These are phyloP conservation scores for Antheraea pernyi DNA, from an alignment of 1,140 invertebrate species.

Conservation along the genomic window DNA sequence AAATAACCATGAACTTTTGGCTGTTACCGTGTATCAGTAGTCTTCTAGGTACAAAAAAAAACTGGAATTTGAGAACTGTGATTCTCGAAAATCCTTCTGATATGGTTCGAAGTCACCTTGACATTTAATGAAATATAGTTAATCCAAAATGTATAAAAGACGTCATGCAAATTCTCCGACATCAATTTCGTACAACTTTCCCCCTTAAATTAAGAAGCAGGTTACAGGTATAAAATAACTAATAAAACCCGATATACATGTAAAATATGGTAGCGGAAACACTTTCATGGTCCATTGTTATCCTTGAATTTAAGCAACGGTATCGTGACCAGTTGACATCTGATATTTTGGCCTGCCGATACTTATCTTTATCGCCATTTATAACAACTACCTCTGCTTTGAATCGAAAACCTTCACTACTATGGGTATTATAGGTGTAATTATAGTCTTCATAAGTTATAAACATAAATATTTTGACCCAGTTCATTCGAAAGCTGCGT, in stretches of 20 bases:
- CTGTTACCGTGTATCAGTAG: too few species aligned
- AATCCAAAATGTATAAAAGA: too few species aligned
- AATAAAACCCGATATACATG: neutral
- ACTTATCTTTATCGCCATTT: conserved; percentile 12
- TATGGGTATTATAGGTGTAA: neutral
- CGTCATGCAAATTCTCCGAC: neutral
- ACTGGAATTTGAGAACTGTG: too few species aligned
- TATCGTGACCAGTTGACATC: conserved; percentile 22
- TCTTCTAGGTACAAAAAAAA: too few species aligned
- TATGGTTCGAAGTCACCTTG: too few species aligned
- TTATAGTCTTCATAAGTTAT: neutral
- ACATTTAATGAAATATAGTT: too few species aligned
- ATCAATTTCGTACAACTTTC: neutral
- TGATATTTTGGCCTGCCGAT: conserved; percentile 4
- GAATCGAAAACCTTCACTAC: conserved; percentile 6
- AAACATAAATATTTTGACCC: neutral
- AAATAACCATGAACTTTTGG: too few species aligned
- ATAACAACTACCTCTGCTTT: conserved; percentile 4
- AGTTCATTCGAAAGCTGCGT: neutral
- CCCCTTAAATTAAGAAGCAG: too few species aligned
- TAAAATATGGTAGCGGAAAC: neutral
- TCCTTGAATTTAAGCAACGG: conserved; percentile 13
- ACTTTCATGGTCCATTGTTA: neutral
- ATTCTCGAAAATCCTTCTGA: too few species aligned
- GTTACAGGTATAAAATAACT: too few species aligned